phyloP scores from a whole-genome alignment of 2,113 vertebrate species.

The Platichthys stellatus region DNA sequence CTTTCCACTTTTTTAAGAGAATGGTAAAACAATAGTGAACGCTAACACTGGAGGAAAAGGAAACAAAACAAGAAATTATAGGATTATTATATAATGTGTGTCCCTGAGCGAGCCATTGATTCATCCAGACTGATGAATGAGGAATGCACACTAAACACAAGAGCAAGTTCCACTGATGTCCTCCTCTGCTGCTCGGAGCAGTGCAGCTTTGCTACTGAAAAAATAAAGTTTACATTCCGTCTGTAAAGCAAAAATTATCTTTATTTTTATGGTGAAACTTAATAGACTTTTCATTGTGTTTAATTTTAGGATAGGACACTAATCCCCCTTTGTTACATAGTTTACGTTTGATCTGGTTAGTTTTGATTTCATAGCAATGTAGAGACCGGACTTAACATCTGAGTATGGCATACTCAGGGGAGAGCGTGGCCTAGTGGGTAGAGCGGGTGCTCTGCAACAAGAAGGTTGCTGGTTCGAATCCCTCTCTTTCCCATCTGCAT shows the following conservation, averaged over 20 bases:
- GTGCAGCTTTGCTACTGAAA: neutral
- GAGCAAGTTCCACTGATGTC: neutral
- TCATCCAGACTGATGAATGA: conserved; percentile 7
- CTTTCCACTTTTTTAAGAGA: neutral
- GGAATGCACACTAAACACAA: neutral
- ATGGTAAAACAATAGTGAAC: conserved; percentile 3
- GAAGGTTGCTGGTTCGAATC: too few relatives aligned
- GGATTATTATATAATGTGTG: neutral
- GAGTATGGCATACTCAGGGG: too few relatives aligned
- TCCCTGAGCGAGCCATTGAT: neutral
- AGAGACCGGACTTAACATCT: too few relatives aligned
- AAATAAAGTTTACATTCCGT: neutral
- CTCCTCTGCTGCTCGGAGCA: neutral
- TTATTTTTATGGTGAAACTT: neutral
- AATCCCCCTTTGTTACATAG: neutral
- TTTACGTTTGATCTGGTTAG: too few relatives aligned
- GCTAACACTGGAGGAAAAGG: neutral
- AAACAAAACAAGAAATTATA: neutral
- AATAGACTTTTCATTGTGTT: neutral
- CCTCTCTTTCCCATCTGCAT: too few relatives aligned
- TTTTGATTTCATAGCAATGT: too few relatives aligned
- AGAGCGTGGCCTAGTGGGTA: too few relatives aligned
- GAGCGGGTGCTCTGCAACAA: too few relatives aligned
- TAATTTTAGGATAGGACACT: neutral
- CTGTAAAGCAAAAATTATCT: neutral